Evolutionary conservation across 1,140 invertebrate species (phyloP).

Genomic region (Drosophila azteca): DNA sequence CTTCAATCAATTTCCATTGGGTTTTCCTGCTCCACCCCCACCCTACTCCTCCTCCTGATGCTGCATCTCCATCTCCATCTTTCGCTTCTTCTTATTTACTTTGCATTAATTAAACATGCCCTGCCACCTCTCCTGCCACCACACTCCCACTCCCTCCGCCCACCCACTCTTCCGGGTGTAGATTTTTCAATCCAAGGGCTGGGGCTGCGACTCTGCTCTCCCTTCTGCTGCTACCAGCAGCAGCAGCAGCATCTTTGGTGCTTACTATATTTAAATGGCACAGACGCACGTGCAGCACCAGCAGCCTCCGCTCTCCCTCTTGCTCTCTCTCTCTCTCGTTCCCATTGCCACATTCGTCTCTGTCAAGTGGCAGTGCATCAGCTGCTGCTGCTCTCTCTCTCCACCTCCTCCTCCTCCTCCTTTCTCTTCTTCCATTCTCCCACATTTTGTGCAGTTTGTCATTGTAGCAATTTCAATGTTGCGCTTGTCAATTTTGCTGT

Average conservation of each 20-base stretch:
- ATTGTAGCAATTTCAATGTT: conserved; percentile 81
- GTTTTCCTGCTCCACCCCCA: conserved; percentile 16
- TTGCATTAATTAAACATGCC: conserved; percentile 81
- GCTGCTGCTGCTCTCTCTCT: conserved; percentile 24
- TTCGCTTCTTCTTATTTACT: conserved; percentile 72
- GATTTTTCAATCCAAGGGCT: conserved; percentile 62
- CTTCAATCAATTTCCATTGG: conserved; percentile 75
- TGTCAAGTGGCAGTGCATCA: conserved; percentile 77
- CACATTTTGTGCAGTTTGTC: conserved; percentile 70
- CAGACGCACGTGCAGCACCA: conserved; percentile 72
- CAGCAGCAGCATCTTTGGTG: conserved; percentile 63
- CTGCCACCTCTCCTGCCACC: conserved; percentile 56
- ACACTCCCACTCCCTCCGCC: not conserved
- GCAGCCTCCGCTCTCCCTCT: not conserved
- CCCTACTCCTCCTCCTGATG: conserved; percentile 25
- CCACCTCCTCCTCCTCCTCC: not conserved
- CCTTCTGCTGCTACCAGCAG: conserved; percentile 19
- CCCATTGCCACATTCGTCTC: conserved; percentile 67
- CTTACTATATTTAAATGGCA: conserved; percentile 76
- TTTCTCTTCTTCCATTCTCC: not conserved
- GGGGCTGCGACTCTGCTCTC: not conserved
- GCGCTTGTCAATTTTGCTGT: conserved; percentile 75
- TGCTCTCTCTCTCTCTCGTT: not conserved
- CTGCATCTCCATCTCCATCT: conserved; percentile 22
- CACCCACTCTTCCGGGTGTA: conserved; percentile 35